These are phyloP conservation scores for Carassius auratus DNA, from an alignment of 2,113 vertebrate species.

Conservation along the genomic window DNA sequence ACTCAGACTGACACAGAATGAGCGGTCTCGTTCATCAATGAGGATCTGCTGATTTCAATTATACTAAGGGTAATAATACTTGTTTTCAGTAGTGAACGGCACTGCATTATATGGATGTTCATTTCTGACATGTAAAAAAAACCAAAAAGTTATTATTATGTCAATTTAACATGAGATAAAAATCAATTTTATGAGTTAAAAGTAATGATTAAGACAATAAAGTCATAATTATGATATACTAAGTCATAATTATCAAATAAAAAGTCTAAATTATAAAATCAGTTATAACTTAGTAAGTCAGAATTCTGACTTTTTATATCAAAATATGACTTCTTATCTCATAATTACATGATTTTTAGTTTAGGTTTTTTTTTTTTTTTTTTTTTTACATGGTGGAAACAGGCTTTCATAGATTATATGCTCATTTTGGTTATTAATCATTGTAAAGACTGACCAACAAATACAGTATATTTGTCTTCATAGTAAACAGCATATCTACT, in stretches of 20 bases:
- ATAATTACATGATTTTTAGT: background rate
- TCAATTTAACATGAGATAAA: background rate
- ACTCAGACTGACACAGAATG: background rate
- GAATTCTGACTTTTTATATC: background rate
- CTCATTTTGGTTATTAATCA: background rate
- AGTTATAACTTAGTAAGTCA: background rate
- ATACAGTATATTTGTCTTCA: background rate
- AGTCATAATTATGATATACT: too few species aligned
- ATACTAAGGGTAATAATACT: background rate
- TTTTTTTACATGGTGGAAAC: background rate
- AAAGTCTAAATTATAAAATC: background rate
- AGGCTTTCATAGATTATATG: background rate
- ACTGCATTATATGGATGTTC: background rate
- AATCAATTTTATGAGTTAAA: too few species aligned
- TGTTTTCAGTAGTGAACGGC: background rate
- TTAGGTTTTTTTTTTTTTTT: too few species aligned
- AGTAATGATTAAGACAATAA: background rate
- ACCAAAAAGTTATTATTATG: background rate
- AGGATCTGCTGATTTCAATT: background rate
- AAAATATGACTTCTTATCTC: background rate
- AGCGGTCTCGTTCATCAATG: background rate
- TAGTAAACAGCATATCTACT: background rate
- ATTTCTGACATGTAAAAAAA: background rate
- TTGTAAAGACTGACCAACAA: background rate
- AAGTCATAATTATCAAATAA: background rate